Conservation (phyloP, 2,797 vertebrate genomes). For the Arrhamphus sclerolepis region DNA sequence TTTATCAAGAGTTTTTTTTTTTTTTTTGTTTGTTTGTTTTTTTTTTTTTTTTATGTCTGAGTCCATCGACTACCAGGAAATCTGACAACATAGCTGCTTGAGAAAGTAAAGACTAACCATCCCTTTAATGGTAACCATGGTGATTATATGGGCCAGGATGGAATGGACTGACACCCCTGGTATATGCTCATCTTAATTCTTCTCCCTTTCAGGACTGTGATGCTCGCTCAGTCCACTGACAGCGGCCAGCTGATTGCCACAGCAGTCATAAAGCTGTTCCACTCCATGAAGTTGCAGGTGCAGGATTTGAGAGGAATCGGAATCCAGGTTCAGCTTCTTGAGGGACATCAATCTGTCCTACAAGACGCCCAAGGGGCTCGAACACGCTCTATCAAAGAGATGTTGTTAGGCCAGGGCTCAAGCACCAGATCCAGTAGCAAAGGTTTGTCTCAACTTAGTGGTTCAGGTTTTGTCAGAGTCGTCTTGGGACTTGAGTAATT, state of each 20-base stretch:
- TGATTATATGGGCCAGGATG: too few relatives aligned
- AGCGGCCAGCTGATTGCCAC: slow-evolving; percentile 88
- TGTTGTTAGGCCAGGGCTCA: slow-evolving; percentile 80
- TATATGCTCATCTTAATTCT: not conserved
- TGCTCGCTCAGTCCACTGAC: slow-evolving; percentile 90
- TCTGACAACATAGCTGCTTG: too few relatives aligned
- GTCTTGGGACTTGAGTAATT: not conserved
- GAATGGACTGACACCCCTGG: too few relatives aligned
- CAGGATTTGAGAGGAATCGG: slow-evolving; percentile 94
- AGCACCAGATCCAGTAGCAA: slow-evolving; percentile 18
- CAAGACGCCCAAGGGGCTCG: slow-evolving; percentile 61
- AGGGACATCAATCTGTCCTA: slow-evolving; percentile 73
- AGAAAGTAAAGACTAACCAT: too few relatives aligned
- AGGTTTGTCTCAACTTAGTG: slow-evolving; percentile 41
- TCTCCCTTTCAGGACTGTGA: slow-evolving; percentile 81
- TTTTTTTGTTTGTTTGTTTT: too few relatives aligned
- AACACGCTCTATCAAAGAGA: slow-evolving; percentile 86
- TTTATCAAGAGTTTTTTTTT: too few relatives aligned
- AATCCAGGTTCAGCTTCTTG: slow-evolving; percentile 92
- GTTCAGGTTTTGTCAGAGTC: not conserved
- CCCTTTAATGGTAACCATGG: too few relatives aligned
- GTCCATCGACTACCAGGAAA: too few relatives aligned
- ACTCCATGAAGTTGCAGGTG: slow-evolving; percentile 91
- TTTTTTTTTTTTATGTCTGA: too few relatives aligned
- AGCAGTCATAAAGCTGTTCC: slow-evolving; percentile 91